A percentile compares a stretch with the other conserved stretches of the same genome.
phyloP scores from a whole-genome alignment of 1,140 invertebrate species.

The Chironomus striatipennis region DNA sequence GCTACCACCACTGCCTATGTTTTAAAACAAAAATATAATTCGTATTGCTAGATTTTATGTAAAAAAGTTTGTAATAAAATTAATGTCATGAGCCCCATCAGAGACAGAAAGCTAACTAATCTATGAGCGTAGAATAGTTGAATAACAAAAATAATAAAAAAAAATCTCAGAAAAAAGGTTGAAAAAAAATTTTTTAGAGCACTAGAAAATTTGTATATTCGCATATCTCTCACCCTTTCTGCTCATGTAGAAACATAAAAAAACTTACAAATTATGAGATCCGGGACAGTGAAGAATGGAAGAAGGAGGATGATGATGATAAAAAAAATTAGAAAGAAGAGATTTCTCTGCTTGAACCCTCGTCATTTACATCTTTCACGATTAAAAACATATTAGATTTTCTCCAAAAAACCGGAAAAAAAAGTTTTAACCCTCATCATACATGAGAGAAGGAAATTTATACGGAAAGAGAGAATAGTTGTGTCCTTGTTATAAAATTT shows the following conservation, averaged over 20 bases:
- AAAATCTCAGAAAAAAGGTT: constrained; percentile 17
- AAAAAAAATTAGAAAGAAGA: constrained; percentile 2
- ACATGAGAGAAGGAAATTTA: neutral
- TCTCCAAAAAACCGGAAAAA: neutral
- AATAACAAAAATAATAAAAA: neutral
- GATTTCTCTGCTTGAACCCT: constrained; percentile 19
- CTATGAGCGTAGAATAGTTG: neutral
- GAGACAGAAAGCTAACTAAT: neutral
- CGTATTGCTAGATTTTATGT: neutral
- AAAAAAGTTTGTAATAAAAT: constrained; percentile 21
- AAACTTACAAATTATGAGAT: constrained; percentile 11
- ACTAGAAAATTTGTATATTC: neutral
- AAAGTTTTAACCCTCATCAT: constrained; percentile 9
- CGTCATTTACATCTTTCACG: constrained; percentile 23
- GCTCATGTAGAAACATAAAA: neutral
- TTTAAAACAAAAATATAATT: neutral
- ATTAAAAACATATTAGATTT: constrained; percentile 23
- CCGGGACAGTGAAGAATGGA: constrained; percentile 5
- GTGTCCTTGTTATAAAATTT: no score
- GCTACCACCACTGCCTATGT: neutral
- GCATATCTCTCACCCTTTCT: neutral
- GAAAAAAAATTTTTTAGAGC: neutral
- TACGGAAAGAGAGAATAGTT: no score
- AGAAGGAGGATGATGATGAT: neutral
- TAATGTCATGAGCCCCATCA: constrained; percentile 22